Conservation (phyloP, 2,113 vertebrate genomes). For the Caracal caracal region DNA sequence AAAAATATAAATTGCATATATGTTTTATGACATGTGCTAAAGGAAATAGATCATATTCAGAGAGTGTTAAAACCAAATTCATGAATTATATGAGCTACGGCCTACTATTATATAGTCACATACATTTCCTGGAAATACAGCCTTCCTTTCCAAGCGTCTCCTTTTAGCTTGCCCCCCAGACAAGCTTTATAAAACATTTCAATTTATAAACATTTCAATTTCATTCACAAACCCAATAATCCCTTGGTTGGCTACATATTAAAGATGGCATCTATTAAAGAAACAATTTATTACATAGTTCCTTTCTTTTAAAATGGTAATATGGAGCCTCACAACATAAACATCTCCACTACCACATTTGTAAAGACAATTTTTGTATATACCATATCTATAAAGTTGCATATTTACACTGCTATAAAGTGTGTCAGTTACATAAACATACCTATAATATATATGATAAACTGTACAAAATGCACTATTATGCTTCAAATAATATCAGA, state of each 20-base stretch:
- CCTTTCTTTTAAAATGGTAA: background rate
- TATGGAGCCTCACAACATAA: background rate
- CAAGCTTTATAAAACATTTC: background rate
- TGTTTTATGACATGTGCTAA: background rate
- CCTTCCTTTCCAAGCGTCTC: background rate
- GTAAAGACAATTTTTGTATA: background rate
- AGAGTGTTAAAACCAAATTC: background rate
- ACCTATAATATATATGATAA: background rate
- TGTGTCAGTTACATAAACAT: background rate
- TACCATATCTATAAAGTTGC: background rate
- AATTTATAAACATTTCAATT: background rate
- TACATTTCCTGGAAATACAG: background rate
- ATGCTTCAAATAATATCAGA: background rate
- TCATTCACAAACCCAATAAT: background rate
- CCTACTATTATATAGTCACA: background rate
- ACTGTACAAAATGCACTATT: background rate
- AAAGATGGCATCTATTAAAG: background rate
- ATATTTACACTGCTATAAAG: background rate
- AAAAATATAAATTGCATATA: background rate
- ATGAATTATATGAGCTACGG: background rate
- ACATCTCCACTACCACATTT: background rate
- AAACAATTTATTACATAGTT: background rate
- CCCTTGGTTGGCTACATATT: background rate
- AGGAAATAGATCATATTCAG: background rate
- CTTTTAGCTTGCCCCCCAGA: background rate